phyloP scores from a whole-genome alignment of 2,797 vertebrate species.

The Caiman crocodilus region DNA sequence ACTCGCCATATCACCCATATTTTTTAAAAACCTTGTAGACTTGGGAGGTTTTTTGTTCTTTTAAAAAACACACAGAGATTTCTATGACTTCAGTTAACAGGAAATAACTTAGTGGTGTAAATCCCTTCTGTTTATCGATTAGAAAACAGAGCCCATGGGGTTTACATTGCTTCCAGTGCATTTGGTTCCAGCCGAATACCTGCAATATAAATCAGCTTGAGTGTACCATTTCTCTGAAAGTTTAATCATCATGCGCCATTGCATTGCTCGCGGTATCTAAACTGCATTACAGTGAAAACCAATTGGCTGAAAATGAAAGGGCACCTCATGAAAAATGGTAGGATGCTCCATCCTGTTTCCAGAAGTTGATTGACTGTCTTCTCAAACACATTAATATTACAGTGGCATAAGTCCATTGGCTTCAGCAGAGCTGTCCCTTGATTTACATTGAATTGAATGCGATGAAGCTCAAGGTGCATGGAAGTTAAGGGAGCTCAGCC shows the following conservation, averaged over 20 bases:
- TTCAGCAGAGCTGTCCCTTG: neutral
- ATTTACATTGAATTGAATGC: slow-evolving; percentile 56
- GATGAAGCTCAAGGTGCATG: slow-evolving; percentile 20
- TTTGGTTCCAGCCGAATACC: slow-evolving; percentile 79
- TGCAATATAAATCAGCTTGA: slow-evolving; percentile 76
- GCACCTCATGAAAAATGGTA: slow-evolving; percentile 49
- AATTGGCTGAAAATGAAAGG: slow-evolving; percentile 53
- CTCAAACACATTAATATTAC: slow-evolving; percentile 35
- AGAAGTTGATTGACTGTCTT: slow-evolving; percentile 14
- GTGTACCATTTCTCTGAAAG: slow-evolving; percentile 66
- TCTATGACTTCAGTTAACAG: slow-evolving; percentile 58
- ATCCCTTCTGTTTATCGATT: slow-evolving; percentile 72
- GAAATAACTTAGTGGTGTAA: slow-evolving; percentile 64
- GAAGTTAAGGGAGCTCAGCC: slow-evolving; percentile 16
- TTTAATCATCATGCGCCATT: slow-evolving; percentile 57
- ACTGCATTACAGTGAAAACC: neutral
- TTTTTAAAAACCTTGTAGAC: neutral
- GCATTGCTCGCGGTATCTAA: neutral
- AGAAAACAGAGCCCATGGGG: slow-evolving; percentile 61
- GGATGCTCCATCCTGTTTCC: slow-evolving; percentile 41
- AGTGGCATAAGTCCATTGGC: slow-evolving; percentile 52
- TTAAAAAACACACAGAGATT: neutral
- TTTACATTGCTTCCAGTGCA: slow-evolving; percentile 66
- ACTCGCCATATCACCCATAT: neutral
- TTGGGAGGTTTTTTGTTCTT: slow-evolving; percentile 7